phyloP scores from a whole-genome alignment of 2,113 vertebrate genomes.

The Pomatostomus ruficeps region DNA sequence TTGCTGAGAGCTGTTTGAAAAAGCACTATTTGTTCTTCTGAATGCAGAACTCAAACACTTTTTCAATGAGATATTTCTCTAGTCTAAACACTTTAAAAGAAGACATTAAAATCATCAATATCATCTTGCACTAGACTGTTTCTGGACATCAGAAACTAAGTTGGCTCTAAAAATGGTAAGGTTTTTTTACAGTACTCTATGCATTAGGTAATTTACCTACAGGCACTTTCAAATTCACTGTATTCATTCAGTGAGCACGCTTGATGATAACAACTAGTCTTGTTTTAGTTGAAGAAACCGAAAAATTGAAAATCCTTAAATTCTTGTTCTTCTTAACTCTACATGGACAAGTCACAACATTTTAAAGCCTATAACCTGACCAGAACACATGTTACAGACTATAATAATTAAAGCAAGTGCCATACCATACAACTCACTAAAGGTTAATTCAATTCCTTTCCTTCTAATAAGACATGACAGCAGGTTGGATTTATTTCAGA shows the following conservation, averaged over 20 bases:
- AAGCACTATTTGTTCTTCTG: neutral
- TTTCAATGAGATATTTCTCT: neutral
- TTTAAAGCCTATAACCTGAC: neutral
- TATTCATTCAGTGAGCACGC: neutral
- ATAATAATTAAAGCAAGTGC: neutral
- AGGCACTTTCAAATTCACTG: neutral
- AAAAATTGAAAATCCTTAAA: neutral
- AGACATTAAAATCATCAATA: neutral
- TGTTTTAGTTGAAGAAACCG: neutral
- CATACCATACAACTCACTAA: neutral
- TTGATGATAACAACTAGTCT: neutral
- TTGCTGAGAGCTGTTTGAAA: neutral
- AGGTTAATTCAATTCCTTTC: neutral
- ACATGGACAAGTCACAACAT: neutral
- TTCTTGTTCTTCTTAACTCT: neutral
- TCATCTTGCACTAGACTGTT: neutral
- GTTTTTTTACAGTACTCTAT: neutral
- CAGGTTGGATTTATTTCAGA: conserved; percentile 46
- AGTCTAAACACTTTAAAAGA: neutral
- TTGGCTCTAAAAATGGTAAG: neutral
- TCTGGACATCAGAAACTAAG: neutral
- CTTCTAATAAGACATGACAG: neutral
- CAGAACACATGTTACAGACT: neutral
- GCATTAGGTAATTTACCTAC: neutral
- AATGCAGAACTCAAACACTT: neutral